Evolutionary conservation across 2,888 invertebrate genomes (phyloP), one percentile per base, ranked within the genome.

Genomic region (Arctia plantaginis): DNA sequence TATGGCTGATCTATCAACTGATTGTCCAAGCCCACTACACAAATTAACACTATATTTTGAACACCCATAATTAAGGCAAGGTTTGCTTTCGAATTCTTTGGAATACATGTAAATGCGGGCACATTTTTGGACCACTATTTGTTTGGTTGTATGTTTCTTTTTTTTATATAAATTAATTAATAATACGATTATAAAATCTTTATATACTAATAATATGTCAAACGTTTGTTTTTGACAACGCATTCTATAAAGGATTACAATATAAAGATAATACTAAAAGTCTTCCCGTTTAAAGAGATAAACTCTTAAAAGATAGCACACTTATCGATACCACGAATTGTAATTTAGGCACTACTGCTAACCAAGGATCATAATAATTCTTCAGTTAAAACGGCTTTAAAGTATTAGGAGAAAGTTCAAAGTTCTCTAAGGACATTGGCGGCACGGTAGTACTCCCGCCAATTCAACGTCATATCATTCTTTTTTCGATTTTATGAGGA

Each of bases 1-100:
- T 82, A 85, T 76, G 68, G 72, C 77, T 80, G 86, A 88, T 89
- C 81, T 82, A 81, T 82, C 80, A 81, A 79, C 75, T 76, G 85
- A 86, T 86, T 79, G 12, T 33, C 8, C 1, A 30, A 73, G n/a
- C 12, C 30, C 76, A 79, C 59, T 82, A 73, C 82, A 76, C 13
- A 70, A 64, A 51, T 65, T 73, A 81, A 80, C 77, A 76, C 79
- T 85, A 75, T 68, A 85, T 85, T 86, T 77, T 75, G 68, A 71
- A 82, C 62, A n/a, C 44, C 69, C 72, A 69, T 30, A 59, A 69
- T 69, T 71, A 70, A 62, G 64, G 44, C 15, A 15, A 47, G 44
- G 64, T 41, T 62, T 44, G 41, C 12, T 62, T 62, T 69, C 8
- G 15, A 51, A 33, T 67, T 67, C 47, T 67, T 47, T 20, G 20